Percentiles rank a stretch among this genome's conserved stretches.
Evolutionary conservation across 2,797 vertebrate species (phyloP).

Genomic region (Neopelma chrysocephalum): DNA sequence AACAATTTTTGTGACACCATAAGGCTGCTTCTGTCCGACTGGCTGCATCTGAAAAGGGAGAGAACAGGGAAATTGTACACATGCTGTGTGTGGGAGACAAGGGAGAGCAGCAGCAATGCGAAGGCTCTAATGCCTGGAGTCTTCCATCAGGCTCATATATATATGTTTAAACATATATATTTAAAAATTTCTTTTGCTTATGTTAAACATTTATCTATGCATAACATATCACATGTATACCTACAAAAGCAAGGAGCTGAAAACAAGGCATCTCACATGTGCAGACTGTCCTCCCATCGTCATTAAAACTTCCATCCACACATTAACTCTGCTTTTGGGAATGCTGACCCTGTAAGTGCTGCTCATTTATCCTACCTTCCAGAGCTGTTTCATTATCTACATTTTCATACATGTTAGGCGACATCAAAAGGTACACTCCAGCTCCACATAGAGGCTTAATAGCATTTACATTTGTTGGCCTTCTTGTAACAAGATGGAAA

Average conservation of each 20-base stretch:
- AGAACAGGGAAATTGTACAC: not conserved
- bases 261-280: not conserved
- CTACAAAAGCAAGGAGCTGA: not conserved
- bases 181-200: not conserved
- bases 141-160: not conserved
- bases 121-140: not conserved
- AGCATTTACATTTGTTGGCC: not conserved
- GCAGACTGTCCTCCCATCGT: not conserved
- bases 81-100: not conserved
- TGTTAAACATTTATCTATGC: not conserved
- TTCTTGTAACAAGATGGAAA: not conserved
- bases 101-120: not conserved
- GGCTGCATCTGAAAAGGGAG: conserved; percentile 71
- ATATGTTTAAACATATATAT: not conserved
- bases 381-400: not conserved
- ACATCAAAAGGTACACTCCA: not conserved
- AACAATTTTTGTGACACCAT: not conserved
- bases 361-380: not conserved
- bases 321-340: not conserved
- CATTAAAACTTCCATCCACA: not conserved
- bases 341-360: not conserved
- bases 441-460: not conserved
- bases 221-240: not conserved
- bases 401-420: not conserved
- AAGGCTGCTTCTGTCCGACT: conserved; percentile 58